Evolutionary conservation across 2,113 vertebrate species (phyloP).

Genomic region (Mastomys natalensis): DNA sequence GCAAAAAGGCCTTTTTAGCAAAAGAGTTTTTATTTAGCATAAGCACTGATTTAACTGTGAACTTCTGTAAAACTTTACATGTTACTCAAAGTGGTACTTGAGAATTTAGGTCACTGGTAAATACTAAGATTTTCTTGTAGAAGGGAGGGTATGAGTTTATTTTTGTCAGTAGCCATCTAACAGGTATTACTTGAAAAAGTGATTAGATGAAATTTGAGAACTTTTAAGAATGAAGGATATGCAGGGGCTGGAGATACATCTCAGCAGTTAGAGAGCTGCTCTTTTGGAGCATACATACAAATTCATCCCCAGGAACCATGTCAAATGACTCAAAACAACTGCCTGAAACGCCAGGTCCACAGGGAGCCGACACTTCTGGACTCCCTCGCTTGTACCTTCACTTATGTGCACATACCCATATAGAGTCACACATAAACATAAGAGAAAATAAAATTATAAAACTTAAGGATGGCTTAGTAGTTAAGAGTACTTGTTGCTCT

Average conservation of each 20-base stretch:
- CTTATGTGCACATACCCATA: background rate
- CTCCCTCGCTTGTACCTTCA: background rate
- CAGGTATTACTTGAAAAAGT: constrained; percentile 36
- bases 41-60: constrained; percentile 32
- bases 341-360: background rate
- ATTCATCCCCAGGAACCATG: background rate
- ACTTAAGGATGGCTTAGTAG: background rate
- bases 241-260: background rate
- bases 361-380: background rate
- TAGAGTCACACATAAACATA: background rate
- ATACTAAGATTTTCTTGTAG: constrained; percentile 30
- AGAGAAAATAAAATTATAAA: background rate
- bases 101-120: constrained; percentile 50
- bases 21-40: constrained; percentile 13
- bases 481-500: background rate
- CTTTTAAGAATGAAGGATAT: constrained; percentile 48
- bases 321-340: background rate
- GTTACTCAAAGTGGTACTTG: constrained; percentile 8
- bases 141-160: constrained; percentile 27
- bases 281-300: background rate
- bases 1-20: constrained; percentile 4
- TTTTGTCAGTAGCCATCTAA: constrained; percentile 36
- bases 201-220: constrained; percentile 54
- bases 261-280: background rate
- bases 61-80: constrained; percentile 52